Percentiles rank a stretch among this genome's conserved stretches.
Conservation (phyloP, 2,888 invertebrate genomes). For the Endomychus coccineus region DNA sequence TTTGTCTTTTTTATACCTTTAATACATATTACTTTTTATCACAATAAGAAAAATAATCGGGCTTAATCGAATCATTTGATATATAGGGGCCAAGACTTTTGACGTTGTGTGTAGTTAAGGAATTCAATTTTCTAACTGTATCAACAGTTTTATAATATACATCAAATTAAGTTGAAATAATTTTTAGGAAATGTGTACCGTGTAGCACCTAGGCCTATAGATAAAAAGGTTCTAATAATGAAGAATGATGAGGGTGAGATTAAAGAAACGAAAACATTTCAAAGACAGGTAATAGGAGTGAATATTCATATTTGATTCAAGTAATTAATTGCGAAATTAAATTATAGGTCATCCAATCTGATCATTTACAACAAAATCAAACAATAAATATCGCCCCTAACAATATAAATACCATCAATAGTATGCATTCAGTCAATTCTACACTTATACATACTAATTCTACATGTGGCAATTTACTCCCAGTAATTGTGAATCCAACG, state of each 20-base stretch:
- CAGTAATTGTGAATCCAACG: slow-evolving; percentile 75
- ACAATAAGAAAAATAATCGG: too few relatives aligned
- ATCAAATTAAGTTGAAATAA: too few relatives aligned
- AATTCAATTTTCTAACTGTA: too few relatives aligned
- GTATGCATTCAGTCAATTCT: slow-evolving; percentile 31
- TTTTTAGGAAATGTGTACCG: slow-evolving; percentile 38
- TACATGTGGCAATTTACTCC: slow-evolving; percentile 39
- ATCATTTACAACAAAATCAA: slow-evolving; percentile 33
- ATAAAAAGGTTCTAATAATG: slow-evolving; percentile 59
- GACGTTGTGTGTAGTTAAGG: too few relatives aligned
- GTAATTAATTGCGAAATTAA: too few relatives aligned
- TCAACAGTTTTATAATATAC: too few relatives aligned
- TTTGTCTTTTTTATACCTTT: too few relatives aligned
- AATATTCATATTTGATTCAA: slow-evolving; percentile 1
- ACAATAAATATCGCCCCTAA: slow-evolving; percentile 31
- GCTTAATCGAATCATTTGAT: too few relatives aligned
- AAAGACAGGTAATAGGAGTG: slow-evolving; percentile 35
- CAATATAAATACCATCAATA: slow-evolving; percentile 29
- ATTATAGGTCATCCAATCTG: slow-evolving; percentile 37
- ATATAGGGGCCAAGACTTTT: too few relatives aligned
- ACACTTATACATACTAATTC: slow-evolving; percentile 42
- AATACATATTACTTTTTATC: too few relatives aligned
- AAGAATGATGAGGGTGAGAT: slow-evolving; percentile 51
- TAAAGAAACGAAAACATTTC: slow-evolving; percentile 34
- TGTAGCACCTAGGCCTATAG: slow-evolving; percentile 43